Evolutionary conservation across 2,113 vertebrate species (phyloP).

Genomic region (Ailuropoda melanoleuca): DNA sequence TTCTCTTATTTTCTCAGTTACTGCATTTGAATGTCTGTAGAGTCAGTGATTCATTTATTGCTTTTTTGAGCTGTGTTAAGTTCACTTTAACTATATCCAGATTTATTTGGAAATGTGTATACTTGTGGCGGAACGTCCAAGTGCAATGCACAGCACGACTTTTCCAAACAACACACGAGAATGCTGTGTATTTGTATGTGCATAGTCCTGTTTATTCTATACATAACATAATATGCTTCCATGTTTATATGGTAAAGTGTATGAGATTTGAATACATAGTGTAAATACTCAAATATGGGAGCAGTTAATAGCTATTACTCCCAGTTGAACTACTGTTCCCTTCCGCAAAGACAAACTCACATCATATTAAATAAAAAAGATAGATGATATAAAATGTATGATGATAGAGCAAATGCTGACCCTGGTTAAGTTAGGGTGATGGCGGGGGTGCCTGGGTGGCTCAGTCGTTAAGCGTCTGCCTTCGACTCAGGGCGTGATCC

Average conservation of each 20-base stretch:
- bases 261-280: not conserved
- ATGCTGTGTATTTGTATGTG: not conserved
- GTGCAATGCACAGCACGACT: not conserved
- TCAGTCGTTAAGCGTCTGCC: too few species aligned
- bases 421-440: not conserved
- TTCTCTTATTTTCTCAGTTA: not conserved
- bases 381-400: not conserved
- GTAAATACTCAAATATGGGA: not conserved
- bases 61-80: not conserved
- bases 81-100: not conserved
- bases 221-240: not conserved
- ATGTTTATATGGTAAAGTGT: not conserved
- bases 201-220: not conserved
- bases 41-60: not conserved
- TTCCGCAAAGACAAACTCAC: not conserved
- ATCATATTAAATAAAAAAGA: constrained; percentile 4
- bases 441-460: too few species aligned
- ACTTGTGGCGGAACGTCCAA: not conserved
- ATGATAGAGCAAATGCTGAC: not conserved
- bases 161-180: not conserved
- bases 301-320: not conserved
- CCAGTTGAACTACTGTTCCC: not conserved
- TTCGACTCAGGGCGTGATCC: too few species aligned
- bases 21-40: not conserved
- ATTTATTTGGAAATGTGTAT: not conserved